Base-by-base conservation (phyloP, 2,888 invertebrate genomes). In the Gandaritis pyraliata region DNA sequence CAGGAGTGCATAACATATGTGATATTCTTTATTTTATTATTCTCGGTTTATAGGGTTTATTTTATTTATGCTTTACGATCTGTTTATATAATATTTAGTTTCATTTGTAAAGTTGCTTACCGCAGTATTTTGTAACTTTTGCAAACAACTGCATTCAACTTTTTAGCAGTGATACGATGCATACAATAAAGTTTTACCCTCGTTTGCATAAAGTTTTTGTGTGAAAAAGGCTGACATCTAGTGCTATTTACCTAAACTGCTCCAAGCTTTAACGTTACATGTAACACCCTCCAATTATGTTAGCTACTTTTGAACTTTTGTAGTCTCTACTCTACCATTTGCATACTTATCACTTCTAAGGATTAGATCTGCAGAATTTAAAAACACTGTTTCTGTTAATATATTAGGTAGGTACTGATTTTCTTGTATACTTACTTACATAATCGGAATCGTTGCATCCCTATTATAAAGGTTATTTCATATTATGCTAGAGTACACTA, bases 21-120 rank as follows among this genome's bases (percentile, higher is more conserved):
- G 46, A 64, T 56, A 38, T 46, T 43, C 43, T 47, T 46, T 58
- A 51, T 63, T 55, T 51, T 41, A 23, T 48, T 53, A 47, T 53
- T 48, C 36, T 45, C 13, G 18, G 15, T 49, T 53, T 29, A 23
- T 51, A 16, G 43, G 52, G 43, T 61, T 43, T 10, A 36, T 16
- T 57, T 53, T 38, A 13, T 47, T 39, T 39, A n/a, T 18, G 16
- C 23, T 38, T 11, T 54, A 16, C 11, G 16, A 43, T 16, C 10
- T 16, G 3, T 15, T 33, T 13, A 23, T 5, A 23, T 3, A 15
- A 8, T 41, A n/a, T 47, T 39, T 29, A 18, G 47, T 39, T 36
- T 16, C 2, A 23, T 1, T 38, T 38, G 29, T 23, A 15, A 23
- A 38, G 43, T 45, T n/a, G 16, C 16, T 29, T 36, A 36, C 33